phyloP scores from a whole-genome alignment of 1,140 invertebrate genomes.

The Maconellicoccus hirsutus region DNA sequence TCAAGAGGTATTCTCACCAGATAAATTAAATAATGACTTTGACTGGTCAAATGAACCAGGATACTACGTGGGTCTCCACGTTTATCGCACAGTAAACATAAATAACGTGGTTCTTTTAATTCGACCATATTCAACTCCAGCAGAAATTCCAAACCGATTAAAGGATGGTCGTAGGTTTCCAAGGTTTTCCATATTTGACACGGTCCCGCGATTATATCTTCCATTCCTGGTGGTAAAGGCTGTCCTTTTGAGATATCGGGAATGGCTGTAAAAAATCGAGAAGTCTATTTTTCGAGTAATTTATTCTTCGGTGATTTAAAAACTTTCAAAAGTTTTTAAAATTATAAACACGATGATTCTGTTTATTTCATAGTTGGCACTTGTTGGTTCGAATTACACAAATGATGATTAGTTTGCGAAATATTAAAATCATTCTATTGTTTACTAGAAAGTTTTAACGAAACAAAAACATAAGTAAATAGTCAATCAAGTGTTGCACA shows the following conservation, averaged over 20 bases:
- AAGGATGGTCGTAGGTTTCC: constrained; percentile 34
- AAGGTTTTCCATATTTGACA: constrained; percentile 45
- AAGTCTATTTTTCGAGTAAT: not conserved
- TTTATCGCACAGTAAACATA: constrained; percentile 62
- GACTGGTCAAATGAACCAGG: constrained; percentile 59
- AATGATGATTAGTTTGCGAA: no score
- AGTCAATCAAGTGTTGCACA: no score
- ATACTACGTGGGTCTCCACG: constrained; percentile 60
- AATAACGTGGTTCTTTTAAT: constrained; percentile 51
- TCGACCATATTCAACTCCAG: constrained; percentile 48
- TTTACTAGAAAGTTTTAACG: no score
- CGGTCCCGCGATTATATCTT: constrained; percentile 42
- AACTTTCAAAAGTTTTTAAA: no score
- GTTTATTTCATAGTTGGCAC: no score
- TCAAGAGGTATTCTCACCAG: constrained; percentile 34
- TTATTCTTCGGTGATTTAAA: no score
- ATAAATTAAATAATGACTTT: constrained; percentile 52
- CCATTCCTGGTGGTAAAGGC: constrained; percentile 56
- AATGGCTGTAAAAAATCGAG: constrained; percentile 11
- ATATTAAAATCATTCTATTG: no score
- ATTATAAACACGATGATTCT: no score
- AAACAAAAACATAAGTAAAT: no score
- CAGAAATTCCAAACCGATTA: constrained; percentile 54
- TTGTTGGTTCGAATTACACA: no score
- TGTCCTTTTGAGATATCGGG: constrained; percentile 45